Evolutionary conservation across 1,140 invertebrate species (phyloP), one percentile per base, ranked within the genome.

Genomic region (Subanguina moxae): DNA sequence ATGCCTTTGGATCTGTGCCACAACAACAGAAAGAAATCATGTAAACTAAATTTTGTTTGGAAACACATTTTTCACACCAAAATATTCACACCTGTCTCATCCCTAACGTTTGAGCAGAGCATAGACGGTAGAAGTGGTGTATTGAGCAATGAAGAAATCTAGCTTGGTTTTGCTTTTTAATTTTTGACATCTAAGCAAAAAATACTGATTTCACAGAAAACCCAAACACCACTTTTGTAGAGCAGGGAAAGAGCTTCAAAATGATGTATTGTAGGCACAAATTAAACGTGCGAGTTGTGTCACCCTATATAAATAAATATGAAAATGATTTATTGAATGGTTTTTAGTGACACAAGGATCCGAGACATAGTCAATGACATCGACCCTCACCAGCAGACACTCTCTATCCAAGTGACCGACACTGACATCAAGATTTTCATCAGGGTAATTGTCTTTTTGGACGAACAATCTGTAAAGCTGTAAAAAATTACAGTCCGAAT

Each of bases 391-490:
- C 67, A 65, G 0, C 52, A 72, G 30, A 42, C 59, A 25, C 32
- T 81, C 3, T 57, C 63, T 9, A 65, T 82, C 25, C 80, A 62
- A 28, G 72, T 64, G 58, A 78, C 77, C 17, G 80, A 82, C 27
- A 82, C 76, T 11, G 80, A 82, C 63, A 69, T 83, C 19, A 82
- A 82, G 48, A 76, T 83, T 28, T 74, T 78, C 46, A 59, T 81
- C 38, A 82, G 78, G 65, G 80, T 67, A 42, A 32, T 5, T 21
- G 0, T 13, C 15, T 32, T 56, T 25, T 28, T 15, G n/a, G 73
- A 68, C n/a, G 25, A 72, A 17, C 59, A n/a, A 21, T 1, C 15
- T 32, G 5, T 30, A 23, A 42, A 7, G 62, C 48, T 21, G 11
- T 8, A 27, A 38, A 73, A 38, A 5, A 5, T 38, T 67, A 43